phyloP scores from a whole-genome alignment of 2,797 vertebrate species.

The Chloroceryle inda region DNA sequence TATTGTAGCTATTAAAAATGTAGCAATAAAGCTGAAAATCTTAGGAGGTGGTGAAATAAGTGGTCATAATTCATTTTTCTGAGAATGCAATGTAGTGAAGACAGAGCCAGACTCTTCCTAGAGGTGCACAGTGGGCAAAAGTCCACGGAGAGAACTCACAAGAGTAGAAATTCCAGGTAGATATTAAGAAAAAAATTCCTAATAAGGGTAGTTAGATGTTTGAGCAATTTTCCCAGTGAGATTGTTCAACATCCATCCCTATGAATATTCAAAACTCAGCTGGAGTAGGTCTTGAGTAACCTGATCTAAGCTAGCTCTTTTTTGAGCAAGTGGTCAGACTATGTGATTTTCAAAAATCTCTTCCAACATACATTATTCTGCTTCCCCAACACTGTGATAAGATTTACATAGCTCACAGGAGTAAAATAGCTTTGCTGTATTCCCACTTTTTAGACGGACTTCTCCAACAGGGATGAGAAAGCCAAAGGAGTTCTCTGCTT shows the following conservation, averaged over 20 bases:
- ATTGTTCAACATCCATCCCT: background rate
- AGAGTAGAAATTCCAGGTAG: background rate
- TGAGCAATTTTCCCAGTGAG: background rate
- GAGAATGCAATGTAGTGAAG: background rate
- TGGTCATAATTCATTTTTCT: slow-evolving; percentile 35
- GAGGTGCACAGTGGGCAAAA: background rate
- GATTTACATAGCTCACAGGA: background rate
- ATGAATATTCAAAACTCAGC: background rate
- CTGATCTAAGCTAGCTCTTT: background rate
- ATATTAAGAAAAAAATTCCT: background rate
- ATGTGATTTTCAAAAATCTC: background rate
- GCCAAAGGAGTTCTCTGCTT: background rate
- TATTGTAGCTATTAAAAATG: slow-evolving; percentile 23
- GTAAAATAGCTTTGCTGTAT: background rate
- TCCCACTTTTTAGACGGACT: background rate
- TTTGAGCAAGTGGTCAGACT: background rate
- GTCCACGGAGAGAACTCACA: background rate
- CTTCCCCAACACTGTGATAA: background rate
- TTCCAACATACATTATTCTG: background rate
- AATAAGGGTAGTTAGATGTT: background rate
- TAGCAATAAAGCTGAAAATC: background rate
- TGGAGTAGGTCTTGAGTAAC: background rate
- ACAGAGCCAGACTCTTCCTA: background rate
- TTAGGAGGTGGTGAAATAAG: slow-evolving; percentile 33
- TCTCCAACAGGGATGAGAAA: background rate